phyloP scores from a whole-genome alignment of 2,888 invertebrate genomes.

The Mythimna lalbum region DNA sequence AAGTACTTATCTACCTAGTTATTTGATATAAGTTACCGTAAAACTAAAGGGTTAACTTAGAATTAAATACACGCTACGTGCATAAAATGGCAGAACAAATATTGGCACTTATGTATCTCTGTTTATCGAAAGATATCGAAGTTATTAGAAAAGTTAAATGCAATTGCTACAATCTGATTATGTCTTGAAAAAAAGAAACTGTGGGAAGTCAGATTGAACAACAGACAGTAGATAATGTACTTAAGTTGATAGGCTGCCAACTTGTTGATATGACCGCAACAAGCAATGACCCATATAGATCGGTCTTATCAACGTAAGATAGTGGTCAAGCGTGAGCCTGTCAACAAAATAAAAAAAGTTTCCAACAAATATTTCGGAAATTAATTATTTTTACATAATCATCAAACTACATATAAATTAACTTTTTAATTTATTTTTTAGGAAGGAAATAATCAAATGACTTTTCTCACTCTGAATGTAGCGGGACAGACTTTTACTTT shows the following conservation, averaged over 20 bases:
- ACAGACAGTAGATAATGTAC: background rate
- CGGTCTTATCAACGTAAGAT: constrained; percentile 1
- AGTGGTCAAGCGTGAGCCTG: too few relatives aligned
- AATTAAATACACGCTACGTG: background rate
- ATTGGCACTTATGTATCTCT: background rate
- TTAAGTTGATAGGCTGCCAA: constrained; percentile 26
- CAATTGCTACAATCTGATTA: too few relatives aligned
- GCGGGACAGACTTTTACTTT: too few relatives aligned
- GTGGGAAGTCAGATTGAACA: background rate
- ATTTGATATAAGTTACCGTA: background rate
- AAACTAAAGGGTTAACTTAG: background rate
- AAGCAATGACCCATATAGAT: constrained; percentile 23
- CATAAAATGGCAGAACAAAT: background rate
- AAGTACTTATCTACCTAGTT: too few relatives aligned
- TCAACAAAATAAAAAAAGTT: background rate
- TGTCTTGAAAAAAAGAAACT: too few relatives aligned
- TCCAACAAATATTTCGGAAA: background rate
- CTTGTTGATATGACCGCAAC: constrained; percentile 38
- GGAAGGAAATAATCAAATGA: too few relatives aligned
- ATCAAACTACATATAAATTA: background rate
- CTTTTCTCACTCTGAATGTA: too few relatives aligned
- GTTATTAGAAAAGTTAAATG: too few relatives aligned
- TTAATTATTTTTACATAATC: background rate
- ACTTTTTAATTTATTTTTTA: too few relatives aligned
- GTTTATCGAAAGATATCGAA: too few relatives aligned